Evolutionary conservation across 2,797 vertebrate species (phyloP), one percentile per base, ranked within the genome.

Genomic region (Halcyon leucocephala): DNA sequence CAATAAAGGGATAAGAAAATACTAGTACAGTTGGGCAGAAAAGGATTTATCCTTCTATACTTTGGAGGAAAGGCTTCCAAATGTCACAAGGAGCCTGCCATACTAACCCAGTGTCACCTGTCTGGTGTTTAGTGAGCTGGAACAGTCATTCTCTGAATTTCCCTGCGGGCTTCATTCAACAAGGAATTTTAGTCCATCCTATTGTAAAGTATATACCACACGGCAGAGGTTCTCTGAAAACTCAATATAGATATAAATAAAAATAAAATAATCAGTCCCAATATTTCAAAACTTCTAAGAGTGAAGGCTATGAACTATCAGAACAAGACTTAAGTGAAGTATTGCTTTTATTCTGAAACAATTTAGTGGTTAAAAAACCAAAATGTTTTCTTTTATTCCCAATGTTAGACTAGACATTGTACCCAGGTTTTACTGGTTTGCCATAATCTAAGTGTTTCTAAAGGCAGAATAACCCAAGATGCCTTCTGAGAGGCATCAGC

Each of bases 141-240:
- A 95, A 79, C 21, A 71, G 4, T 35, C 22, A 51, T 48, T 85
- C 16, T 71, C 58, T 26, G 14, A 76, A 88, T 82, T 88, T 79
- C 52, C 62, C 21, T 0, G 0, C 71, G 39, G 28, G n/a, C 2
- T 82, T 69, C 22, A 4, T 46, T 55, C 58, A 82, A 25, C 22
- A n/a, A 91, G 17, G 13, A 82, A 86, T 86, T 62, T 44, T 20
- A 62, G 26, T 62, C 25, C 31, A 51, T 15, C 7, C 37, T 57
- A 3, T 65, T 58, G 16, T 33, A 72, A 61, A 82, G 28, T 42
- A 46, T 11, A 77, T 49, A 39, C 7, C 15, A 37, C 15, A 16
- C 14, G 52, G 41, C 44, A 80, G 19, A 91, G n/a, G 55, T 44
- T 25, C 7, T 57, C 54, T 69, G 62, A 60, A 67, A 90, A 37